Conservation (phyloP, 2,797 vertebrate species). For the Alfaro cultratus region DNA sequence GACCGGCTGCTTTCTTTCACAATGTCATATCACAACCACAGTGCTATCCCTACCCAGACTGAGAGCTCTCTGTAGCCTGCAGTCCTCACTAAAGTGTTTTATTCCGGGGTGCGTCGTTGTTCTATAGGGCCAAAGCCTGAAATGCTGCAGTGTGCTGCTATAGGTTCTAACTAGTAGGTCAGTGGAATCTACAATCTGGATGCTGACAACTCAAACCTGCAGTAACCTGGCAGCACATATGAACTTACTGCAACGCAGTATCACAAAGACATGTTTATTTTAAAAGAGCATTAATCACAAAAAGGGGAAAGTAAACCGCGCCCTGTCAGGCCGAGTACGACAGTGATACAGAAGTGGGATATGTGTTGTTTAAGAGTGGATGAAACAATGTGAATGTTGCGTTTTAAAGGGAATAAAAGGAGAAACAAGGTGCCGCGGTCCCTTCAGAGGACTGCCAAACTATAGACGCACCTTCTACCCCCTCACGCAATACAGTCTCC, state of each 20-base stretch:
- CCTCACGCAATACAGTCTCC: conserved; percentile 69
- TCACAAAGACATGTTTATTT: conserved; percentile 3
- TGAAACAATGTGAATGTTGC: conserved; percentile 4
- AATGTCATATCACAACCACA: neutral
- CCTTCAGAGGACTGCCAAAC: conserved; percentile 63
- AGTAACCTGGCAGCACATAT: neutral
- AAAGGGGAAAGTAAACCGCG: conserved; percentile 68
- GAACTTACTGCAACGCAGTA: conserved; percentile 12
- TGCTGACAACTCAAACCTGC: conserved; percentile 31
- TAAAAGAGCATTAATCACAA: neutral
- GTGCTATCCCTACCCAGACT: conserved; percentile 1
- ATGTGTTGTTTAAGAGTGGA: neutral
- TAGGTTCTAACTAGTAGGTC: conserved; percentile 65
- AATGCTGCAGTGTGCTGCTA: conserved; percentile 87
- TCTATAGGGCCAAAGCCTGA: conserved; percentile 72
- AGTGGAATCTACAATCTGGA: conserved; percentile 49
- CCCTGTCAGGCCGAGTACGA: conserved; percentile 50
- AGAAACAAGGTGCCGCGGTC: conserved; percentile 56
- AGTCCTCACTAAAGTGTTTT: conserved; percentile 31
- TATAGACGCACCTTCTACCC: conserved; percentile 67
- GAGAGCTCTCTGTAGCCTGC: conserved; percentile 1
- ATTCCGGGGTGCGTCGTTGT: conserved; percentile 54
- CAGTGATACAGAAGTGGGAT: conserved; percentile 27
- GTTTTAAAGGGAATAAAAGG: conserved; percentile 24
- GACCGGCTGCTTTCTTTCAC: conserved; percentile 8